phyloP scores from a whole-genome alignment of 2,888 invertebrate species.

The Apodemia hepburni region DNA sequence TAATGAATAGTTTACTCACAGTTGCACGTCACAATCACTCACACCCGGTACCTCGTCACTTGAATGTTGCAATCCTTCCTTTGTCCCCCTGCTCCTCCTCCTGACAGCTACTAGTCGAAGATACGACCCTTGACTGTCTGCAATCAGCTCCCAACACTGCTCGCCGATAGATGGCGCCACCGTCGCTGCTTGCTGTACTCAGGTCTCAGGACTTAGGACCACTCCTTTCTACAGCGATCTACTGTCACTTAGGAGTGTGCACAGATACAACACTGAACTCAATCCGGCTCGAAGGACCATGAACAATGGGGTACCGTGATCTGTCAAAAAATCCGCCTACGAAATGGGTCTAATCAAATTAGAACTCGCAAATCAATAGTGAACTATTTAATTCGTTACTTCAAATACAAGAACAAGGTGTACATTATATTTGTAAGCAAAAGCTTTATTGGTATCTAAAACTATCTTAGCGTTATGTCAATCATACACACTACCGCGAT shows the following conservation, averaged over 20 bases:
- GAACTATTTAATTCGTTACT: no score
- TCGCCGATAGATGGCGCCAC: constrained; percentile 1
- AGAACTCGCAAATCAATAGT: no score
- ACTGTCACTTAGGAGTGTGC: not conserved
- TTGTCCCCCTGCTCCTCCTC: not conserved
- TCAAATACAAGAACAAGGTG: no score
- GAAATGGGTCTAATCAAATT: no score
- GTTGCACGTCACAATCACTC: constrained; percentile 1
- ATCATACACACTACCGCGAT: no score
- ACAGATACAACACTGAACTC: constrained; percentile 5
- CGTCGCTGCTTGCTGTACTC: constrained; percentile 7
- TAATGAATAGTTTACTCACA: not conserved
- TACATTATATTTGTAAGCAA: no score
- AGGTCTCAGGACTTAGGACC: not conserved
- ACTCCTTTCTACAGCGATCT: not conserved
- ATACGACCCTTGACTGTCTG: not conserved
- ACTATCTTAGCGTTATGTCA: no score
- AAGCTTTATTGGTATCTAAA: no score
- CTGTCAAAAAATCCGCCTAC: no score
- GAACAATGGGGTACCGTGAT: not conserved
- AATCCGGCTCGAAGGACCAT: not conserved
- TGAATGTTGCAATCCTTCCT: not conserved
- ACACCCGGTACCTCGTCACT: not conserved
- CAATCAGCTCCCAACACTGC: not conserved
- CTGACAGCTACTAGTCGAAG: not conserved